Evolutionary conservation across 1,140 invertebrate genomes (phyloP), one percentile per base, ranked within the genome.

Genomic region (Danaus plexippus): DNA sequence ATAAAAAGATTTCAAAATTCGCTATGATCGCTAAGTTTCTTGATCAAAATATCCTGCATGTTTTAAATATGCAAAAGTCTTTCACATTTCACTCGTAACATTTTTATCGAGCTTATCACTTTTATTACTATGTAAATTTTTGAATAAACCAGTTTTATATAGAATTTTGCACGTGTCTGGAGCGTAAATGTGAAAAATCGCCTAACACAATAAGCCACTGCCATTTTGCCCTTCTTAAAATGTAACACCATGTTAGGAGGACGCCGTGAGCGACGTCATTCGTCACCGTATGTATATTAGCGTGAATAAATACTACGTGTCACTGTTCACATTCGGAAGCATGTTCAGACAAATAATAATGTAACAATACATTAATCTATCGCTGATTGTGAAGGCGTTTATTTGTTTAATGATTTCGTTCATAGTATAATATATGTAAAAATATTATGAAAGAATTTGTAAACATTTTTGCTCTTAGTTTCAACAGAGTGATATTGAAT

Each of bases 161-260:
- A 64, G 59, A 64, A 63, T 63, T 66, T 57, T 61, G 69, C 63
- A 73, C 74, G 67, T 71, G 48, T 51, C 55, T 67, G 71, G 64
- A 64, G 64, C 62, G 70, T 74, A 69, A 77, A 71, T 42, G 62
- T 74, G 71, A 77, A 74, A 71, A 68, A 77, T 73, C 52, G 55
- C 43, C 57, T 58, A 58, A 54, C 62, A 61, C 77, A 80, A 80
- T 76, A 77, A 77, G 71, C 68, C 64, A 72, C 47, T 58, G 63
- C 63, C 54, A 63, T 69, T 58, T 57, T 52, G 63, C 63, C 66
- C 64, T 77, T 73, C 71, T 75, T 79, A 69, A 78, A 74, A 77
- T 76, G 71, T 76, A 81, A 81, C 77, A 74, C 76, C 73, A 66
- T 71, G 71, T 74, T 67, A 77, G 67, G 73, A 69, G 64, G 60